A percentile compares a stretch with the other conserved stretches of the same genome.
phyloP scores from a whole-genome alignment of 2,113 vertebrate genomes.

The Dicaeum eximium region DNA sequence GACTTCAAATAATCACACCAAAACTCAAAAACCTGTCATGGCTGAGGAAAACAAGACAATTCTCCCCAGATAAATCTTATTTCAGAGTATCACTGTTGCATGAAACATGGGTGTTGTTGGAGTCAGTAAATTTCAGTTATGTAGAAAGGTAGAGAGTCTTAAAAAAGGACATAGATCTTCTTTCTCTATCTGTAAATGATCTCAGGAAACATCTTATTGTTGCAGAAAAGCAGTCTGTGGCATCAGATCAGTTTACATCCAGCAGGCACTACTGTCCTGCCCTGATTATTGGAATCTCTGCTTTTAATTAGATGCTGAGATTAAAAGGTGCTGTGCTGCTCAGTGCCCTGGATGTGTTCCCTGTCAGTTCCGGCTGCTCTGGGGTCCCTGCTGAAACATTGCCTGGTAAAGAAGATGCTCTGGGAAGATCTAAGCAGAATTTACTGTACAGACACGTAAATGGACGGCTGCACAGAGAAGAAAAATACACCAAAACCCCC shows the following conservation, averaged over 20 bases:
- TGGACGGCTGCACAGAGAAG: background rate
- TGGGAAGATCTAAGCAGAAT: background rate
- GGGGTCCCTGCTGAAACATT: accelerated
- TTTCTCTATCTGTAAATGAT: background rate
- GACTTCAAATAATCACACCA: background rate
- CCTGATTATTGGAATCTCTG: conserved; percentile 27
- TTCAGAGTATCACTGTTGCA: background rate
- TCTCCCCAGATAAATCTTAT: background rate
- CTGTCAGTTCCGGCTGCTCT: background rate
- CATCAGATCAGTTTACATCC: background rate
- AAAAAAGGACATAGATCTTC: background rate
- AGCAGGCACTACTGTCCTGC: background rate
- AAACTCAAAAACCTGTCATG: background rate
- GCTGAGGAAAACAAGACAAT: background rate
- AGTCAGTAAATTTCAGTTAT: background rate
- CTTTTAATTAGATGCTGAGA: conserved; percentile 39
- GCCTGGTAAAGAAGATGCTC: background rate
- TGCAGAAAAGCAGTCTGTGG: background rate
- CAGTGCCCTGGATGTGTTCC: background rate
- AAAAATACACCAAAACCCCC: background rate
- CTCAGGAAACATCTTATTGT: background rate
- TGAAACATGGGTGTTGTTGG: background rate
- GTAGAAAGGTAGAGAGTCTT: background rate
- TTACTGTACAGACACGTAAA: accelerated
- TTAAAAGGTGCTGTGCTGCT: background rate